Base-by-base conservation (phyloP, 2,113 vertebrate species). In the Xiphophorus couchianus region DNA sequence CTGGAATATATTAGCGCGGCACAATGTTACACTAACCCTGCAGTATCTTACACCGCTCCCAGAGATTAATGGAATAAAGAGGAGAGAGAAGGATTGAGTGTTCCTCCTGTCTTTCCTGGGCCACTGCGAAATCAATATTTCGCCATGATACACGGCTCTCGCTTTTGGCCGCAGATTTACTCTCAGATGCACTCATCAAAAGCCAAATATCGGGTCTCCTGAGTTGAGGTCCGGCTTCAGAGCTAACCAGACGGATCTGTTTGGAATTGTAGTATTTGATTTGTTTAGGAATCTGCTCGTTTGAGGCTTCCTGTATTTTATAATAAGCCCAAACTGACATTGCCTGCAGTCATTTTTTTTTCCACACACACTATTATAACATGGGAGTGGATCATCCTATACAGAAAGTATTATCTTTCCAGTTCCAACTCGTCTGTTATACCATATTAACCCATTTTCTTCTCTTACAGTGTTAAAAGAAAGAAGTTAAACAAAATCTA, bases 1-100 rank as follows among this genome's bases (percentile, higher is more conserved):
- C 84, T 91, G 89, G 90, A 91, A 93, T 93, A 91, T 71, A 91
- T 90, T 91, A 91, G 71, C 88, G 84, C 82, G 58, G 82, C 86
- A 85, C 82, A 37, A 84, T 83, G 88, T 93, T 91, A 90, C 89
- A 87, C 88, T 91, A 86, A 90, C 89, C 90, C 89, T 91, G 84
- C 89, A 93, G 90, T 90, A 88, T 91, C 90, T 90, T 86, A 77
- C 86, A 90, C 86, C 30, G 82, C 89, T 88, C 77, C 10, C 17
- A 89, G 85, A 91, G 90, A 90, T 92, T 89, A 90, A 91, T 92
- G 88, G 89, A 90, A 91, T 90, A 91, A 91, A 86, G 62, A 76
- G 30, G 66, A 62, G 72, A 35, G 61, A 60, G 67, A 39, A n/a
- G 30, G 65, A 39, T 66, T 71, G 76, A 66, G 71, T 74, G 79